Conservation (phyloP, 2,888 invertebrate species). For the Magallana nippona region DNA sequence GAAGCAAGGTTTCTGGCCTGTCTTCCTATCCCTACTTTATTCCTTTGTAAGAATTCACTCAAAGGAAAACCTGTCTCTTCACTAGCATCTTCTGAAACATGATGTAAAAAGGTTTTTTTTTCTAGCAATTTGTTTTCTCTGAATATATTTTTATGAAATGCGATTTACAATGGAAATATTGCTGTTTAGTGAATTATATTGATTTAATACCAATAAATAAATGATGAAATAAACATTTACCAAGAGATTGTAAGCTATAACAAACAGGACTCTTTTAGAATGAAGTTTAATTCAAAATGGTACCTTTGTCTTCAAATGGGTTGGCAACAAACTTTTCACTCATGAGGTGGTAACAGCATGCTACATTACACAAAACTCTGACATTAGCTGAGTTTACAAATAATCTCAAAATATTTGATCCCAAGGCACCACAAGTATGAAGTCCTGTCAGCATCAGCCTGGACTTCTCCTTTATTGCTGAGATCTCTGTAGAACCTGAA, state of each 20-base stretch:
- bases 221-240: no score
- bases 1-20: conserved; percentile 92
- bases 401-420: conserved; percentile 86
- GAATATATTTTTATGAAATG: no score
- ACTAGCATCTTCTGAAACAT: not conserved
- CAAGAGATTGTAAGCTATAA: no score
- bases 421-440: conserved; percentile 93
- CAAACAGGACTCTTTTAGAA: no score
- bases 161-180: no score
- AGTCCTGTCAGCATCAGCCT: conserved; percentile 84
- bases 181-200: no score
- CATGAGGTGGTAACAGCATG: conserved; percentile 94
- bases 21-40: conserved; percentile 83
- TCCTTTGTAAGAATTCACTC: conserved; percentile 61
- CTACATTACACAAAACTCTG: conserved; percentile 88
- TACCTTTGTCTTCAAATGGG: conserved; percentile 40
- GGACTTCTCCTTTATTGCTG: not conserved
- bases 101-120: no score
- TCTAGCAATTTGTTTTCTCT: no score
- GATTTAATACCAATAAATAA: no score
- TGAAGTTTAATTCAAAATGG: not conserved
- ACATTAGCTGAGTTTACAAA: conserved; percentile 83
- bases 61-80: conserved; percentile 68
- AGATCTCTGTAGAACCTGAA: not conserved
- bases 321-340: conserved; percentile 65